Base-by-base conservation (phyloP, 2,888 invertebrate species). In the Drosophila yooni region DNA sequence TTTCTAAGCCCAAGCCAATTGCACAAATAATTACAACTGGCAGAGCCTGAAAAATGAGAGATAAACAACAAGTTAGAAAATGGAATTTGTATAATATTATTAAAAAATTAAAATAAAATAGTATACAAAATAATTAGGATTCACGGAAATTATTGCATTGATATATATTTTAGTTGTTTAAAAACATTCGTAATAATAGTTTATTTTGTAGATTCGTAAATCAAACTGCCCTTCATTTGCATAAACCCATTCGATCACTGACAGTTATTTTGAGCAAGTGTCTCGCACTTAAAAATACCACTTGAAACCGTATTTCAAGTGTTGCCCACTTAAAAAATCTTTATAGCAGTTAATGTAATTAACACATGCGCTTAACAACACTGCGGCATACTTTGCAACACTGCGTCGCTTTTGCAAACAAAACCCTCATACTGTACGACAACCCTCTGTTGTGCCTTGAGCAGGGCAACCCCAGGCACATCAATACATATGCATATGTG, bases 21-120 rank as follows among this genome's bases (percentile, higher is more conserved):
- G 53, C 0, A 13, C 69, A 43, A 11, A 90, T 34, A 0, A 77
- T 2, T 13, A 84, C 6, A 18, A 90, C 33, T 10, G 92, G 92
- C 25, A 91, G 27, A 2, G 71, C 82, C 91, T 91, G 62, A n/a
- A 76, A 73, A 53, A 57, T 6, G 53, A 27, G 1, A 40, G 7
- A 62, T 11, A 13, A 8, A 33, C 13, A 48, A 21, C 21, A 21
- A 21, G 21, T 63, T 15, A 29, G n/a, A 56, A 46, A 46, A 46
- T 15, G 3, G 3, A 21, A 13, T 21, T 7, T 13, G 1, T 21
- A 43, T 21, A 46, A 13, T 7, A 21, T 13, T 25, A 46, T 15
- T 25, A 15, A 29, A 15, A 56, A n/a, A 52, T 25, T 15, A 7
- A 21, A 31, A 52, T 31, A 21, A 4, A 52, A 25, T 15, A 25